phyloP scores from a whole-genome alignment of 2,888 invertebrate genomes.

The Brachypalpus laphriformis region DNA sequence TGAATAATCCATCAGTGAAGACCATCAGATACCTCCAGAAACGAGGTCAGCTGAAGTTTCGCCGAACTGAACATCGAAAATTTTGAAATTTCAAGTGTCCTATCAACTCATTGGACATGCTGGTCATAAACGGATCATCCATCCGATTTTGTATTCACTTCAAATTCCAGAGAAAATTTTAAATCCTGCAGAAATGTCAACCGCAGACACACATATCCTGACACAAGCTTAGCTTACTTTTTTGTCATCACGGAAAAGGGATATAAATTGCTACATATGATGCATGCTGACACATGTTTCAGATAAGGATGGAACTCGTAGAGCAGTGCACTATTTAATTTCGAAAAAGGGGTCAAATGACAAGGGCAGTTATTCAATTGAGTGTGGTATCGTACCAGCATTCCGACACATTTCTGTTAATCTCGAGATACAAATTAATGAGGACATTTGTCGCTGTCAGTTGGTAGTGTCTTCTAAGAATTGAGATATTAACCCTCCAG shows the following conservation, averaged over 20 bases:
- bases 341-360: slow-evolving; percentile 1
- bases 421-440: neutral
- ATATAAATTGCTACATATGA: neutral
- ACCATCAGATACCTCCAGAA: neutral
- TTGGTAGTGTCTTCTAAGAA: neutral
- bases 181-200: neutral
- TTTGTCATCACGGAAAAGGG: neutral
- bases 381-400: neutral
- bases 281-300: slow-evolving; percentile 10
- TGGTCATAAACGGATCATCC: neutral
- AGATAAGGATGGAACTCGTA: neutral
- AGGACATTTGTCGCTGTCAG: neutral
- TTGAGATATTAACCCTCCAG: neutral
- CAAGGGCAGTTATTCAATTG: neutral
- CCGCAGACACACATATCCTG: neutral
- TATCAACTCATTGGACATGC: neutral
- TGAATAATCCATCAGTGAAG: neutral
- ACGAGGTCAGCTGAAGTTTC: neutral
- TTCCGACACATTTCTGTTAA: neutral
- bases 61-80: neutral
- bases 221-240: neutral
- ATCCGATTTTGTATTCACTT: neutral
- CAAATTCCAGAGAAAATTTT: neutral
- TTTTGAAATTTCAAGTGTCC: neutral
- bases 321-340: neutral